These are phyloP conservation scores for Diogma glabrata DNA, from an alignment of 2,888 invertebrate genomes.

Conservation along the genomic window DNA sequence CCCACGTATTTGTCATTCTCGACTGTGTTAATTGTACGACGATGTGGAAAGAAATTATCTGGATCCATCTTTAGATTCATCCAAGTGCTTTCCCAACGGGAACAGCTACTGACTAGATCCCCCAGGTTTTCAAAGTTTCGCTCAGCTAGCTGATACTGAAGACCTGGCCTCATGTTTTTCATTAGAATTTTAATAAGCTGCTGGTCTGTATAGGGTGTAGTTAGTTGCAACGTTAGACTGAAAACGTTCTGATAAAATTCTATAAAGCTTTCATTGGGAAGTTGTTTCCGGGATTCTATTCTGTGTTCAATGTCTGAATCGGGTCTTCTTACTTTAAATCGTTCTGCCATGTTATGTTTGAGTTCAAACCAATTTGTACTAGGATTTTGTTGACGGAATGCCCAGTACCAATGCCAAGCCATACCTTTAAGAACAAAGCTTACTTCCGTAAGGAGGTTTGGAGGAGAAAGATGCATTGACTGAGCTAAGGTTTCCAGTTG, in stretches of 20 bases:
- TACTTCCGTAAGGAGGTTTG: too few species aligned
- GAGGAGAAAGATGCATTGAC: too few species aligned
- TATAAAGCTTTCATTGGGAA: not conserved
- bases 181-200: not conserved
- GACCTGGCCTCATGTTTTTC: not conserved
- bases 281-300: not conserved
- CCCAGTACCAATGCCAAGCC: not conserved
- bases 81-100: not conserved
- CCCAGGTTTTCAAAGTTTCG: not conserved
- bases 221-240: not conserved
- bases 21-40: not conserved
- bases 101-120: not conserved
- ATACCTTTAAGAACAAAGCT: not conserved
- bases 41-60: not conserved
- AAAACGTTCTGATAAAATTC: not conserved
- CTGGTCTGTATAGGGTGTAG: not conserved
- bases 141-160: not conserved
- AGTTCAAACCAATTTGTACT: not conserved
- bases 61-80: not conserved
- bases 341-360: not conserved
- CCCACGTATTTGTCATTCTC: too few species aligned
- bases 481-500: too few species aligned
- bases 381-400: not conserved
- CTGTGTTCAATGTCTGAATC: not conserved
- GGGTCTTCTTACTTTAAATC: not conserved